phyloP scores from a whole-genome alignment of 1,140 invertebrate species.

The Zaprionus taronus region DNA sequence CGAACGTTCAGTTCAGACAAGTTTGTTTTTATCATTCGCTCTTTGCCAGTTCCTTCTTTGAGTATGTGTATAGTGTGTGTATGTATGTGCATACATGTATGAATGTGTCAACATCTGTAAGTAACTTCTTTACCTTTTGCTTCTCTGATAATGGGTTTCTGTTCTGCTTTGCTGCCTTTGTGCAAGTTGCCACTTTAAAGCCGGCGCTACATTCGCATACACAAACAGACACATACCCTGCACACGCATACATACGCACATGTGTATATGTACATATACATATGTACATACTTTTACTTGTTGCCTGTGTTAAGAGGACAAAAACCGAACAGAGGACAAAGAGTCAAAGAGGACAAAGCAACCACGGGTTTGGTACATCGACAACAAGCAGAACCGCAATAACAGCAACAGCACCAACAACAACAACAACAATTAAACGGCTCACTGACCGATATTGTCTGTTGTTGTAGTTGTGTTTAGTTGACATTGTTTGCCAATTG shows the following conservation, averaged over 20 bases:
- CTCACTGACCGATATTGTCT: conserved; percentile 2
- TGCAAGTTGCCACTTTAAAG: too few species aligned
- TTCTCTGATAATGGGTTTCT: neutral
- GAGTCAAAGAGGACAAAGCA: neutral
- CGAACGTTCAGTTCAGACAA: neutral
- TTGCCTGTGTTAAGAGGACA: neutral
- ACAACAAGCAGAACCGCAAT: neutral
- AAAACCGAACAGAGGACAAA: neutral
- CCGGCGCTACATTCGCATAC: neutral
- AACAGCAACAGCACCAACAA: too few species aligned
- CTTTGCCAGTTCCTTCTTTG: neutral
- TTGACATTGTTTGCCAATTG: conserved; percentile 3
- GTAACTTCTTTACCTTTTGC: neutral
- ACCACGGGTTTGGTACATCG: neutral
- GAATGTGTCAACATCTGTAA: conserved; percentile 1
- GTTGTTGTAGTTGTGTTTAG: neutral
- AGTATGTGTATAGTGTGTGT: neutral
- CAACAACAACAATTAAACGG: neutral
- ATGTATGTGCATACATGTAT: neutral
- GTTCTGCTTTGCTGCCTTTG: neutral
- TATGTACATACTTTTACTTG: neutral
- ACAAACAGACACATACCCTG: neutral
- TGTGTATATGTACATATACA: neutral
- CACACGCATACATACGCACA: neutral
- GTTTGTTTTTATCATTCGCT: neutral